phyloP scores from a whole-genome alignment of 2,797 vertebrate species.

The Anas bahamensis region DNA sequence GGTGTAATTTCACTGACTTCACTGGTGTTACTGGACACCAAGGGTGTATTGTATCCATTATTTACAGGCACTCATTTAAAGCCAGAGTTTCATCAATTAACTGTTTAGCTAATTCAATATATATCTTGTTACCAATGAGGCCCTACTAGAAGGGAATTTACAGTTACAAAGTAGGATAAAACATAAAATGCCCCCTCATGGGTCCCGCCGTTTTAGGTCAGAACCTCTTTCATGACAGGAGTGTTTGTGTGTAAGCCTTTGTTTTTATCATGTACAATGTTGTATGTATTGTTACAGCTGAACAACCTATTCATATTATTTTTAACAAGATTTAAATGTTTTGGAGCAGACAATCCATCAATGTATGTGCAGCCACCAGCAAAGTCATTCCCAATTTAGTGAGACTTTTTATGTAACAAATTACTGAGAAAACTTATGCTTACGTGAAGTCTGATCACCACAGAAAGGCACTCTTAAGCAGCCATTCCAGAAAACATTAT shows the following conservation, averaged over 20 bases:
- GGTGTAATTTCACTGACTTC: slow-evolving; percentile 21
- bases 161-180: not conserved
- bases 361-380: not conserved
- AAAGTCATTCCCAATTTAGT: not conserved
- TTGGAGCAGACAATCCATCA: not conserved
- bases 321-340: not conserved
- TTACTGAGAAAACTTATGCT: not conserved
- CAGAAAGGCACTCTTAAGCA: not conserved
- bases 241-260: not conserved
- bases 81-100: slow-evolving; percentile 27
- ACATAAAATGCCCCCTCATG: not conserved
- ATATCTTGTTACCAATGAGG: not conserved
- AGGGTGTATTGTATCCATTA: slow-evolving; percentile 2
- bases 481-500: not conserved
- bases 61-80: slow-evolving; percentile 13
- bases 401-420: not conserved
- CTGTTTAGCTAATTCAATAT: slow-evolving; percentile 23
- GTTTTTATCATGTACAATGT: not conserved
- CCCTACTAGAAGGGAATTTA: not conserved
- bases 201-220: not conserved
- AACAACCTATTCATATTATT: not conserved
- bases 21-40: slow-evolving; percentile 28
- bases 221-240: not conserved
- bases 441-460: not conserved
- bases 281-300: not conserved